phyloP scores from a whole-genome alignment of 1,140 invertebrate genomes.

The Sipha flava region DNA sequence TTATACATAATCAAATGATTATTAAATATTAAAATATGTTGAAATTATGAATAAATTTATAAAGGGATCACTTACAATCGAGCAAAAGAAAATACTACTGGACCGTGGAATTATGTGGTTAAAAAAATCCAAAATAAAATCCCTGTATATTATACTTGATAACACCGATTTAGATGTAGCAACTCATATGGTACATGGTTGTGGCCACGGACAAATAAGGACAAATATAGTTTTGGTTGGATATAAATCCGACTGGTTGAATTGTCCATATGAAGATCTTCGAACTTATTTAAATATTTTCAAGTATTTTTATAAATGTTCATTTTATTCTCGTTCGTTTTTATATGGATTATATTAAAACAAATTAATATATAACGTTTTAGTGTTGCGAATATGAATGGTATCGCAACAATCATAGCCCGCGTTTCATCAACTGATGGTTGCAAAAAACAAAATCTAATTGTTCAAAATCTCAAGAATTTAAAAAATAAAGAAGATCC shows the following conservation, averaged over 20 bases:
- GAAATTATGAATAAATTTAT: neutral
- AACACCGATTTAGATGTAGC: conserved; percentile 66
- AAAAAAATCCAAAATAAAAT: conserved; percentile 65
- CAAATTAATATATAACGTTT: neutral
- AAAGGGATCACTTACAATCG: neutral
- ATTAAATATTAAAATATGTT: neutral
- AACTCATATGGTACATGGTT: conserved; percentile 59
- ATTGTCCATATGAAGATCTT: conserved; percentile 61
- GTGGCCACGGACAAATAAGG: conserved; percentile 84
- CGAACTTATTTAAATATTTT: conserved; percentile 83
- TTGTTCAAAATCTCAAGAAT: neutral
- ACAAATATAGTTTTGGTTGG: conserved; percentile 93
- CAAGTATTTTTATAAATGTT: conserved; percentile 61
- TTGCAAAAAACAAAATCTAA: neutral
- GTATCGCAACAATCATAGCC: neutral
- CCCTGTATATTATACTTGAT: conserved; percentile 78
- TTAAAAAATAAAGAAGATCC: neutral
- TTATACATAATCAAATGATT: neutral
- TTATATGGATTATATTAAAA: neutral
- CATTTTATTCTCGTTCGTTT: no score
- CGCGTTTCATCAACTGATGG: neutral
- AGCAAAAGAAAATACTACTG: neutral
- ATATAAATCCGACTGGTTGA: conserved; percentile 83
- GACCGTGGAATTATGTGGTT: neutral
- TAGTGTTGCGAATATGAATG: neutral